phyloP scores from a whole-genome alignment of 2,797 vertebrate species.

The Pygocentrus nattereri region DNA sequence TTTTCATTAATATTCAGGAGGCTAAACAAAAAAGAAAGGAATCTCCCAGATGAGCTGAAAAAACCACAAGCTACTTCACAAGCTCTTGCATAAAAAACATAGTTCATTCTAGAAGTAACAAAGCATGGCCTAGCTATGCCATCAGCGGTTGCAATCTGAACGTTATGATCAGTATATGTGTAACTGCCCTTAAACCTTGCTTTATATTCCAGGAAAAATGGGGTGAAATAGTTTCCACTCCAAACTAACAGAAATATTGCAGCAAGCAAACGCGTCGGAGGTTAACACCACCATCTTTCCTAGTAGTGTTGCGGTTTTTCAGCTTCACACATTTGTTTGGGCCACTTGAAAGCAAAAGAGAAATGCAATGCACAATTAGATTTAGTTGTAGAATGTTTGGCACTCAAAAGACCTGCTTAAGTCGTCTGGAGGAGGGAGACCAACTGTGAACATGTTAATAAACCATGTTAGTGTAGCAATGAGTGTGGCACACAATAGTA shows the following conservation, averaged over 20 bases:
- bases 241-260: conserved; percentile 4
- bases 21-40: background rate
- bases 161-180: background rate
- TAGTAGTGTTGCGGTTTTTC: conserved; percentile 28
- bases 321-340: background rate
- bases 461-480: background rate
- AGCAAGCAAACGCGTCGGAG: background rate
- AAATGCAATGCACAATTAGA: background rate
- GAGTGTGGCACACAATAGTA: background rate
- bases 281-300: conserved; percentile 43
- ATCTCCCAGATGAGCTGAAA: background rate
- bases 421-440: background rate
- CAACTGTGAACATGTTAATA: background rate
- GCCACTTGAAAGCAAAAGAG: background rate
- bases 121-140: no score
- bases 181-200: background rate
- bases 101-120: background rate
- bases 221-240: background rate
- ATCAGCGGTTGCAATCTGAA: background rate
- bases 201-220: background rate
- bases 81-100: background rate
- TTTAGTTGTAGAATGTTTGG: background rate
- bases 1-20: background rate
- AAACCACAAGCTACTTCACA: background rate
- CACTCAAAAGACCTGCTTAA: background rate